Evolutionary conservation across 2,888 invertebrate species (phyloP), one percentile per base, ranked within the genome.

Genomic region (Ophioninae sp.): DNA sequence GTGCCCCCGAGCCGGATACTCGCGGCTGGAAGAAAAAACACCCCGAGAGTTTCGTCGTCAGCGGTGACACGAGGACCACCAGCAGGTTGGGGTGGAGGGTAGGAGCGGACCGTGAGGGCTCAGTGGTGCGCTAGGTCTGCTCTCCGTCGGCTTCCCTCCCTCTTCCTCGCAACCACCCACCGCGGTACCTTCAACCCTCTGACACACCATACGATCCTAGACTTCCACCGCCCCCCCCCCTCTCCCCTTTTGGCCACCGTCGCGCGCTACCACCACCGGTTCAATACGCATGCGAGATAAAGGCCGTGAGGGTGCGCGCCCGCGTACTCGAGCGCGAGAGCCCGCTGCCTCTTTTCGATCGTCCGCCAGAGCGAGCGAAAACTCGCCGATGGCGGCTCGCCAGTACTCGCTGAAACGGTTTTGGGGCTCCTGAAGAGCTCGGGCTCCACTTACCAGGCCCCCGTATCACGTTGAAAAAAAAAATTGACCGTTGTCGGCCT

Each of bases 281-380:
- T 91, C 91, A 90, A 91, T 90, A 92, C 92, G 92, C 92, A 92
- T 92, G 92, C 92, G 92, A 88, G 86, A 88, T 89, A 85, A 89
- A 88, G 89, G 86, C 65, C 65, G 68, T 67, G 78, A 62, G 64
- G 41, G 79, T 20, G 86, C 87, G 87, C 87, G 77, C 85, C 82
- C 85, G 86, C 87, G 87, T 81, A 84, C 79, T 77, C 17, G n/a
- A 57, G 64, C 13, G 13, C 20, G 89, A 89, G 87, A 88, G 86
- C 79, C 82, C 82, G 81, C 85, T 82, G 87, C 88, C 90, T 89
- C 92, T 91, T 92, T 92, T 92, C 92, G 92, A 92, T 92, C 92
- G 85, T 86, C 75, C 64, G 76, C 62, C 73, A 87, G 88, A 86
- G 88, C 86, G 88, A 88, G 88, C 87, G 87, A 87, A 88, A 88